Evolutionary conservation across 92 coral and sea anemone genomes (phyloP).

Genomic region (Parazoanthus swiftii): DNA sequence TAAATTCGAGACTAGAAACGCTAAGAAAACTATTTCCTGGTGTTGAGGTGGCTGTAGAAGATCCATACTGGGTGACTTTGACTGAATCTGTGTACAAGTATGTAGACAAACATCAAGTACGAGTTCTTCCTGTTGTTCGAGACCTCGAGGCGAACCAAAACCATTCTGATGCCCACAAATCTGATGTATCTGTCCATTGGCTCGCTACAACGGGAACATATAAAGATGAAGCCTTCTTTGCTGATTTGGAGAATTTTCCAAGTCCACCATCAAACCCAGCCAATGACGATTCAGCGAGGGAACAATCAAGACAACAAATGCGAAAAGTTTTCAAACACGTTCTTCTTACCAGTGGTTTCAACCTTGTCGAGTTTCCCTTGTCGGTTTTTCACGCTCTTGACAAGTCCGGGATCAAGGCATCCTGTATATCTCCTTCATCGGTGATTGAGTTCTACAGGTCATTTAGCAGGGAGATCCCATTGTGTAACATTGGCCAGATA

Average conservation of each 20-base stretch:
- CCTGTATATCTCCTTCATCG: slow-evolving; percentile 35
- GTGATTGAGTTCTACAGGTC: slow-evolving; percentile 60
- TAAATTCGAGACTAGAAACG: not conserved
- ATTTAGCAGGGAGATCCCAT: slow-evolving; percentile 4
- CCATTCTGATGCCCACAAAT: not conserved
- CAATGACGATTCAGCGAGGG: not conserved
- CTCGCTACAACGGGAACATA: slow-evolving; percentile 52
- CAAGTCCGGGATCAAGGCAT: slow-evolving; percentile 42
- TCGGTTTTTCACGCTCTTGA: slow-evolving; percentile 33
- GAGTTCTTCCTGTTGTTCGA: slow-evolving; percentile 70
- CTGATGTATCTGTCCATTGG: slow-evolving; percentile 27
- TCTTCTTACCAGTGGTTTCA: slow-evolving; percentile 64
- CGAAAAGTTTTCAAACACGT: slow-evolving; percentile 33
- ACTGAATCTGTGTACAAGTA: slow-evolving; percentile 40
- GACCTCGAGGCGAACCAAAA: too few species aligned
- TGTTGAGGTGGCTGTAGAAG: not conserved
- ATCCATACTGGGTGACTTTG: slow-evolving; percentile 29
- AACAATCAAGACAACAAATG: not conserved
- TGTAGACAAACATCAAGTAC: slow-evolving; percentile 34
- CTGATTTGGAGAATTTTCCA: slow-evolving; percentile 13
- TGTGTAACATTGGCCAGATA: slow-evolving; percentile 48
- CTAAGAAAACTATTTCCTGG: slow-evolving; percentile 37
- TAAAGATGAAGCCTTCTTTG: slow-evolving; percentile 43
- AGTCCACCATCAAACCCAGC: not conserved
- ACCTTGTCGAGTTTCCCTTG: slow-evolving; percentile 59